A percentile compares a stretch with the other conserved stretches of the same genome.
Conservation (phyloP, 2,113 vertebrate species). For the Isichthys henryi region DNA sequence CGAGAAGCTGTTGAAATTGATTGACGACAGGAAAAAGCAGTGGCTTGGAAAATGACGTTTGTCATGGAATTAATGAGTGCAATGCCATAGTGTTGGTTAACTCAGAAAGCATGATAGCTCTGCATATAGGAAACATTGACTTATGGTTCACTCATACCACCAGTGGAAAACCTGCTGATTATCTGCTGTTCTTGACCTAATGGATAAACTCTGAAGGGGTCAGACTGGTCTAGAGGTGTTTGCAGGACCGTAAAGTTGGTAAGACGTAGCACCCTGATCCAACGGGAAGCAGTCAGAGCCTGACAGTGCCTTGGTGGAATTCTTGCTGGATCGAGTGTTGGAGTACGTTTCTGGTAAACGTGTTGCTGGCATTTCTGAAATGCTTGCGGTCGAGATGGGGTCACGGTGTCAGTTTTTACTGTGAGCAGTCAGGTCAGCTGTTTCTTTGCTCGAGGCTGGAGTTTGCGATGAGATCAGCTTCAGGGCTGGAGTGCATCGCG, state of each 20-base stretch:
- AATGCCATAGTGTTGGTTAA: neutral
- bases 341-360: neutral
- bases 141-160: neutral
- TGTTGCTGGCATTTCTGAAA: slow-evolving; percentile 8
- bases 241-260: neutral
- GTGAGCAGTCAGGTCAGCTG: neutral
- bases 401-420: neutral
- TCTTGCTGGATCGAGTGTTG: neutral
- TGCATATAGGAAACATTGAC: neutral
- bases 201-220: neutral
- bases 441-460: neutral
- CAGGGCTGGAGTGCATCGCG: neutral
- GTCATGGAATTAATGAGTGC: neutral
- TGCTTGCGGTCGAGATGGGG: neutral
- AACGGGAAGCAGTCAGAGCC: neutral
- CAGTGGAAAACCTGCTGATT: neutral
- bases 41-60: neutral
- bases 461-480: neutral
- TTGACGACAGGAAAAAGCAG: neutral
- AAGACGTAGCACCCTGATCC: neutral
- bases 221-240: neutral
- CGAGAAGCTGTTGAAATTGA: neutral
- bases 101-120: neutral
- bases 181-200: neutral
- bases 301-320: neutral